Base-by-base conservation (phyloP, 2,888 invertebrate genomes). In the Ariolimax columbianus region DNA sequence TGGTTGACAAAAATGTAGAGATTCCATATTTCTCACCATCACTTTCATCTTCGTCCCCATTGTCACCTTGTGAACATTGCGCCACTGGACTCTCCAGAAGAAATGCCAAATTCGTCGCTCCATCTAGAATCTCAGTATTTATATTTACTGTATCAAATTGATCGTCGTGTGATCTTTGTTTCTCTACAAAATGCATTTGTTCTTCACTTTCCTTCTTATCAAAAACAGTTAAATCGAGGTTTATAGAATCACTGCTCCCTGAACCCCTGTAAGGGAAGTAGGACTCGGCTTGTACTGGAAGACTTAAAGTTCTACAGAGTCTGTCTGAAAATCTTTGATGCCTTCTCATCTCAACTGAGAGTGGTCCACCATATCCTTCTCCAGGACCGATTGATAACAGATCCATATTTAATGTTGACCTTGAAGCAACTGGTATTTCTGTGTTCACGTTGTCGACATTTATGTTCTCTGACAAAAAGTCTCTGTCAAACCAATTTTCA, bases 91-190 rank as follows among this genome's bases (percentile, higher is more conserved):
- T 75, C 40, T 75, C 75, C 2, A 75, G n/a, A 40, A 38, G 38
- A 75, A 75, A 75, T 26, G 75, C 75, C 30, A 75, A 40, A 23
- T 75, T 75, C 0, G 75, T 75, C 1, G 26, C 33, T 3, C 75
- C 75, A 75, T 75, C 51, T 51, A 23, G 14, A 23, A 55, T 30
- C 36, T 30, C 47, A 77, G 11, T 33, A 47, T 43, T 30, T n/a
- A n/a, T 38, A 36, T 26, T 19, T 40, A 26, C 11, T 38, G 36
- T 6, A 40, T 70, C 36, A 38, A 70, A 40, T 7, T 26, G 36
- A 38, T 36, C 19, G 38, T 36, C 70, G 7, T 26, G 40, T 70
- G 68, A 68, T 33, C 23, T 38, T 26, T 38, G 38, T 40, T 70
- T 70, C 23, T 70, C 70, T 23, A 4, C 38, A 4, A 4, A 38